A percentile compares a stretch with the other conserved stretches of the same genome.
These are phyloP conservation scores for Medauroidea extradentata DNA, from an alignment of 1,140 invertebrate genomes.

Conservation along the genomic window DNA sequence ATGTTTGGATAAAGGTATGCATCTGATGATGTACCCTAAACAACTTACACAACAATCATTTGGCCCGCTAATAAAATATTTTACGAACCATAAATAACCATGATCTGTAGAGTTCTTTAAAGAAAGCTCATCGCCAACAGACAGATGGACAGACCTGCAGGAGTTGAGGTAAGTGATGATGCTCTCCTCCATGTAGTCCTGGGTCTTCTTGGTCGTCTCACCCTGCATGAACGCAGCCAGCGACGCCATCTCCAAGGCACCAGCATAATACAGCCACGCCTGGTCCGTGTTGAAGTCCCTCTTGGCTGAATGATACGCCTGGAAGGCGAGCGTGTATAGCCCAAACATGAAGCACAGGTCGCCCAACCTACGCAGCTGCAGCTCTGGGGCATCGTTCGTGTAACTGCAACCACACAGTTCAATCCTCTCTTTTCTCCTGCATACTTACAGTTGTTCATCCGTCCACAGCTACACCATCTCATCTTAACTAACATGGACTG, in stretches of 20 bases:
- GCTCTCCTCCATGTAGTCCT: slow-evolving; percentile 89
- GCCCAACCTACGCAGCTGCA: slow-evolving; percentile 86
- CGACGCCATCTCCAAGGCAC: slow-evolving; percentile 93
- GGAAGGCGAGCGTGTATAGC: slow-evolving; percentile 87
- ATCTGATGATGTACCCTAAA: too few relatives aligned
- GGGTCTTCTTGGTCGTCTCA: slow-evolving; percentile 67
- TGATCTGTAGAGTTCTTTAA: too few relatives aligned
- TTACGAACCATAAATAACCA: too few relatives aligned
- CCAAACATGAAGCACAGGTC: slow-evolving; percentile 97
- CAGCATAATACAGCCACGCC: slow-evolving; percentile 95
- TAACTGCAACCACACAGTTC: too few relatives aligned
- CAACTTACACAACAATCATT: too few relatives aligned
- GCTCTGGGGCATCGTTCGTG: slow-evolving; percentile 82
- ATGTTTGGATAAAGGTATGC: too few relatives aligned
- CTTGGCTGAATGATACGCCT: slow-evolving; percentile 92
- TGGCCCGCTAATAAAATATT: too few relatives aligned
- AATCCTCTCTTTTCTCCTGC: too few relatives aligned
- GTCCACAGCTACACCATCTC: too few relatives aligned
- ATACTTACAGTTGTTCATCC: too few relatives aligned
- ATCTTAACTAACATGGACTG: too few relatives aligned
- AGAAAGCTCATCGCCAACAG: too few relatives aligned
- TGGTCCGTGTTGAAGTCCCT: slow-evolving; percentile 94
- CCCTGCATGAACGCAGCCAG: slow-evolving; percentile 87
- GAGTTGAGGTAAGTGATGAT: slow-evolving; percentile 84
- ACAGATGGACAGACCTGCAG: slow-evolving; percentile 61